phyloP scores from a whole-genome alignment of 2,888 invertebrate genomes.

The Agonopterix arenella region DNA sequence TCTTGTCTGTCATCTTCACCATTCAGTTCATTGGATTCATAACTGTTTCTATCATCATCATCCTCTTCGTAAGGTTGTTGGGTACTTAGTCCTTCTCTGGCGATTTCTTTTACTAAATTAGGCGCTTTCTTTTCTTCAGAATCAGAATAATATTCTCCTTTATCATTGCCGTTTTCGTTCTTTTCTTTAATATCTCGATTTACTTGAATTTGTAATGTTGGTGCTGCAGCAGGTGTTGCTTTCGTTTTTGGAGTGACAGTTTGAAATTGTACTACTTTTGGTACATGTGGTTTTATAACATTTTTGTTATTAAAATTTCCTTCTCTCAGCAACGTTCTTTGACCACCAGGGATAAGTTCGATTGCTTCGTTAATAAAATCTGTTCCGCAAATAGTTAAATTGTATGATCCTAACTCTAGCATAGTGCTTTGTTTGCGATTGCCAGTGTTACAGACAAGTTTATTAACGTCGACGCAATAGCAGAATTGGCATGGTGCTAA shows the following conservation, averaged over 20 bases:
- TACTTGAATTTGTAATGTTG: too few species aligned
- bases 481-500: constrained; percentile 53
- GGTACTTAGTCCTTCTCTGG: constrained; percentile 10
- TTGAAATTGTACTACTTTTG: too few species aligned
- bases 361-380: constrained; percentile 32
- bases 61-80: constrained; percentile 16
- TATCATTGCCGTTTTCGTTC: too few species aligned
- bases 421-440: constrained; percentile 14
- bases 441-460: constrained; percentile 46
- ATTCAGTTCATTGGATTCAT: constrained; percentile 4
- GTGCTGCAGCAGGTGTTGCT: too few species aligned
- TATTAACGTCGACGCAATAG: constrained; percentile 42
- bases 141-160: too few species aligned
- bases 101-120: not conserved
- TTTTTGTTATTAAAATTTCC: too few species aligned
- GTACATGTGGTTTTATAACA: too few species aligned
- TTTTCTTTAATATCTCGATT: too few species aligned
- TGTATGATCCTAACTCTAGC: constrained; percentile 30
- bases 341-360: constrained; percentile 9
- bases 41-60: not conserved
- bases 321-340: too few species aligned
- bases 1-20: not conserved
- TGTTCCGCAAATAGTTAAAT: constrained; percentile 40
- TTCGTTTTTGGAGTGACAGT: too few species aligned
- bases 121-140: too few species aligned